Evolutionary conservation across 2,888 invertebrate genomes (phyloP), one percentile per base, ranked within the genome.

Genomic region (Meganola albula): DNA sequence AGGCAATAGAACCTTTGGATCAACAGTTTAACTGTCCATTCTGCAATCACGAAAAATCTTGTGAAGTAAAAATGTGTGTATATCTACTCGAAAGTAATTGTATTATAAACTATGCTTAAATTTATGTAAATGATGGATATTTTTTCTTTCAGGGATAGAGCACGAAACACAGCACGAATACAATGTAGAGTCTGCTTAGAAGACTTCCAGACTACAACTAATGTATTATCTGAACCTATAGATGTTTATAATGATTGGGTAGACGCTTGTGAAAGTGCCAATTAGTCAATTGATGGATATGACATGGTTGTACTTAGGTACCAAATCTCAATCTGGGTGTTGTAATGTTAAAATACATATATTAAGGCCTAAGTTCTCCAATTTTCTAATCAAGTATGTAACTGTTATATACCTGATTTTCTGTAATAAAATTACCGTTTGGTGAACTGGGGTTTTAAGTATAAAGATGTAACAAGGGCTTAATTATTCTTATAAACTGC

Each of bases 171-270:
- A 10, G 99, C 98, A 1, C 89, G 93, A 72, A 98, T 99, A 84
- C 93, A 93, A 28, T 99, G 99, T 78, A 88, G 96, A 52, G 97
- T 99, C 2, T 99, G 99, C 67, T 77, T 96, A 64, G 99, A 99
- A 86, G 97, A 97, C 66, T 99, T 96, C 79, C 98, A 99, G 74
- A 97, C 98, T 0, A 92, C 93, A 14, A 97, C 99, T 48, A 98
- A 98, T 82, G 95, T 96, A 64, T 87, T 99, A 38, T 98, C 98
- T 5, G 99, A 99, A 75, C 94, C 99, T 4, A 92, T 99, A 51
- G 99, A 99, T 88, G 99, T 99, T 9, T 99, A 99, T 74, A 98
- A 98, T 79, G 98, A 99, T 74, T 99, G 99, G 99, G 98, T 99
- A 40, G 99, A 99, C 88, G 99, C 98, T 1, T 99, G 99, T 84